Evolutionary conservation across 2,797 vertebrate genomes (phyloP), one percentile per base, ranked within the genome.

Genomic region (Halcyon chelicuti): DNA sequence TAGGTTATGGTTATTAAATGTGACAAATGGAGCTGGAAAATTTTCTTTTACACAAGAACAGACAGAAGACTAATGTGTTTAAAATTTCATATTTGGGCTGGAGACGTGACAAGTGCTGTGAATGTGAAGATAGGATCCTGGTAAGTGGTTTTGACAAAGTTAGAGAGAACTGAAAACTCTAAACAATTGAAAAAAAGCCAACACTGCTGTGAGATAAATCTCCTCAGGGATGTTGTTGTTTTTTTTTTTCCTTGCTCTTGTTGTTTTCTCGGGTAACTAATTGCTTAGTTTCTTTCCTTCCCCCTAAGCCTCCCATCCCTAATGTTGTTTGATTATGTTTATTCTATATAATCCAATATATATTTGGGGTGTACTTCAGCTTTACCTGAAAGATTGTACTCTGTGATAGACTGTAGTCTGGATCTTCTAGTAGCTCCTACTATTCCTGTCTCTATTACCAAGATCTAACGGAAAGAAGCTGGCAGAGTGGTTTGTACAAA

Each of bases 21-120:
- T 87, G 84, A 87, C 47, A 95, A 96, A 81, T 26, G 22, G 68
- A 88, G n/a, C n/a, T 75, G 68, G 67, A 86, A 95, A 67, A 51
- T 15, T 28, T 84, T 60, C 13, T 51, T 23, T 79, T 76, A 35
- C 42, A 65, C 23, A 71, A 82, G 54, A 90, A 77, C 42, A 90
- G 62, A 66, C 46, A 87, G 51, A 82, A 75, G 26, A 21, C 5
- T 70, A 87, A 89, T 14, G 40, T 37, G 15, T 92, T 95, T 94
- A 94, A 82, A 91, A 71, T 76, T 92, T 91, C 17, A 71, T 92
- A 35, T 82, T 82, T 62, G 40, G n/a, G 19, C 14, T 55, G 18
- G 5, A 18, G 9, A 40, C 58, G 22, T 80, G 82, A 86, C 60
- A 80, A 75, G 44, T 19, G 37, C 17, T 93, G 39, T 67, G 82